Conservation (phyloP, 2,797 vertebrate genomes). For the Gila robusta region DNA sequence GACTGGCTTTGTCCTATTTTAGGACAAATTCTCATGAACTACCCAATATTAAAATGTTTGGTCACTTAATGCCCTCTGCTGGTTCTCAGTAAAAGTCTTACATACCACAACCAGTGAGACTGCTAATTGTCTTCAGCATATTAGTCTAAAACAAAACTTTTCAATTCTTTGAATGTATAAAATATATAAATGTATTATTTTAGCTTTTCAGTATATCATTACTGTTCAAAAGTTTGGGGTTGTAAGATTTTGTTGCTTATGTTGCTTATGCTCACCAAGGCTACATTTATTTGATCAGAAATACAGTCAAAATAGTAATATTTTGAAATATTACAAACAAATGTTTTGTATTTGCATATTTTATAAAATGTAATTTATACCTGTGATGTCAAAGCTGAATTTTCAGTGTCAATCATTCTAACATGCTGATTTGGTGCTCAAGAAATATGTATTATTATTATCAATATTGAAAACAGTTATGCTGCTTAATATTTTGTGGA, state of each 20-base stretch:
- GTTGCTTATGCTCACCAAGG: neutral
- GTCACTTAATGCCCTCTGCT: conserved; percentile 9
- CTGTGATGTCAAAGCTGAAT: too few relatives aligned
- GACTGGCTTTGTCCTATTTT: neutral
- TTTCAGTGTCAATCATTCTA: neutral
- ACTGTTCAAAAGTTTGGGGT: neutral
- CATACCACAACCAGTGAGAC: neutral
- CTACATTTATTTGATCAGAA: neutral
- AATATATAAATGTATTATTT: neutral
- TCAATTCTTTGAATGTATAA: neutral
- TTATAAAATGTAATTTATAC: neutral
- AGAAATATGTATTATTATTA: too few relatives aligned
- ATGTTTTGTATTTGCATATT: neutral
- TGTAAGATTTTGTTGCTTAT: neutral
- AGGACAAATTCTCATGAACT: neutral
- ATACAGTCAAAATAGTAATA: neutral
- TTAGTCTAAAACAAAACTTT: neutral
- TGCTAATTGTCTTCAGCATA: neutral
- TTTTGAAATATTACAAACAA: neutral
- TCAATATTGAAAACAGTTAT: too few relatives aligned
- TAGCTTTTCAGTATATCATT: neutral
- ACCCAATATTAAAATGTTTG: neutral
- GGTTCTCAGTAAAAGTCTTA: neutral
- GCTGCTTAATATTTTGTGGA: neutral
- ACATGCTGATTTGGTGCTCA: neutral